These are phyloP conservation scores for Rhabdomys pumilio DNA, from an alignment of 2,797 vertebrate species.

Conservation along the genomic window DNA sequence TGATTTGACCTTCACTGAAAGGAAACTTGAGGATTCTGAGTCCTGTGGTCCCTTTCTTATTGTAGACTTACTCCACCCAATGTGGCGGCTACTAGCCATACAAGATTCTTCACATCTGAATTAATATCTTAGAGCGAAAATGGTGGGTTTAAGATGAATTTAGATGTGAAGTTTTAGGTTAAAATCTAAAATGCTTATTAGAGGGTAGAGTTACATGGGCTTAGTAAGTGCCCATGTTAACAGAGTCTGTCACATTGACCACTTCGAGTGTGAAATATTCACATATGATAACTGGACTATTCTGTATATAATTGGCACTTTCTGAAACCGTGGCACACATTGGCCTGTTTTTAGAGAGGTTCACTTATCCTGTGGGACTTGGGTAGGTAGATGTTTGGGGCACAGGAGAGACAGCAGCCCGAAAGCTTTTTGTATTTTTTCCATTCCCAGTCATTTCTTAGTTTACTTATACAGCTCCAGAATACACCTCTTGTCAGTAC, in stretches of 20 bases:
- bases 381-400: not conserved
- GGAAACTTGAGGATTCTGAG: not conserved
- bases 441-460: not conserved
- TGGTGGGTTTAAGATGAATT: not conserved
- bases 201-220: not conserved
- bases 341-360: not conserved
- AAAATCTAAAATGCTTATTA: constrained; percentile 1
- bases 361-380: not conserved
- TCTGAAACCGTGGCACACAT: not conserved
- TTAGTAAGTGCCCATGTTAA: not conserved
- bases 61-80: not conserved
- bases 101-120: not conserved
- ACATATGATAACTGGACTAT: not conserved
- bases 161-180: not conserved
- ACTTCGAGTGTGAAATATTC: not conserved
- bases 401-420: not conserved
- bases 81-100: not conserved
- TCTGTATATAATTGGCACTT: not conserved
- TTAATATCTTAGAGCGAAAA: not conserved
- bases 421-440: not conserved
- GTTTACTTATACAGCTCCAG: not conserved
- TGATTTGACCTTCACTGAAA: not conserved
- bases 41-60: not conserved
- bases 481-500: constrained; percentile 7
- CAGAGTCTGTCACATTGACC: not conserved